Evolutionary conservation across 2,888 invertebrate genomes (phyloP).

Genomic region (Trachelus stipa): DNA sequence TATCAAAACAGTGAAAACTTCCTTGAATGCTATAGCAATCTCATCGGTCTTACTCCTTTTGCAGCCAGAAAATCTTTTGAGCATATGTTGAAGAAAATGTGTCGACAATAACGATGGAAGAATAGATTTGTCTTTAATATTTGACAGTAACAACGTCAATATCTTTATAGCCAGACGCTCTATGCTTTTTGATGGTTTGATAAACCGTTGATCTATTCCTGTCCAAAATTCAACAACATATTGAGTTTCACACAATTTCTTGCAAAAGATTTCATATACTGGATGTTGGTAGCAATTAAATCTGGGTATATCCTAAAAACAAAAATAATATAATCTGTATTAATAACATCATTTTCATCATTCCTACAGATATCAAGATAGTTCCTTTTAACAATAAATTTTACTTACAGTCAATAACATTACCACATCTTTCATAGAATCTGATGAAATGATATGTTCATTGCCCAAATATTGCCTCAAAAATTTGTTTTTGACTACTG

Average conservation of each 20-base stretch:
- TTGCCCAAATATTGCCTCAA: slow-evolving; percentile 71
- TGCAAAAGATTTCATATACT: slow-evolving; percentile 73
- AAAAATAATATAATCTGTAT: slow-evolving; percentile 18
- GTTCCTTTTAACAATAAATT: not conserved
- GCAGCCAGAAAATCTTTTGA: slow-evolving; percentile 73
- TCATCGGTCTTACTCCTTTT: slow-evolving; percentile 72
- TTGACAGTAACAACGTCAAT: slow-evolving; percentile 70
- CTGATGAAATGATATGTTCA: slow-evolving; percentile 71
- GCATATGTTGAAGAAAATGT: slow-evolving; percentile 75
- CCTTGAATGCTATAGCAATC: slow-evolving; percentile 71
- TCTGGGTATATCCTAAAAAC: slow-evolving; percentile 69
- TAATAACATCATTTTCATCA: not conserved
- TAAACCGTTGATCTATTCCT: slow-evolving; percentile 67
- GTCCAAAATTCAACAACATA: slow-evolving; percentile 72
- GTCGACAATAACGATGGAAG: slow-evolving; percentile 73
- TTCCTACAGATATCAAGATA: not conserved
- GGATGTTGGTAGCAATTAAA: slow-evolving; percentile 74
- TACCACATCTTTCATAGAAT: slow-evolving; percentile 70
- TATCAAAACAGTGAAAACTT: slow-evolving; percentile 69
- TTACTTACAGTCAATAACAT: slow-evolving; percentile 74
- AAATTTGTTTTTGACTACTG: slow-evolving; percentile 68
- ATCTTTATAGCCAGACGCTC: slow-evolving; percentile 74
- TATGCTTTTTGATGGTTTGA: slow-evolving; percentile 71
- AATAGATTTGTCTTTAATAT: slow-evolving; percentile 67
- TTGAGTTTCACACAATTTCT: slow-evolving; percentile 69